Conservation (phyloP, 2,113 vertebrate genomes). For the Glaucidium brasilianum region DNA sequence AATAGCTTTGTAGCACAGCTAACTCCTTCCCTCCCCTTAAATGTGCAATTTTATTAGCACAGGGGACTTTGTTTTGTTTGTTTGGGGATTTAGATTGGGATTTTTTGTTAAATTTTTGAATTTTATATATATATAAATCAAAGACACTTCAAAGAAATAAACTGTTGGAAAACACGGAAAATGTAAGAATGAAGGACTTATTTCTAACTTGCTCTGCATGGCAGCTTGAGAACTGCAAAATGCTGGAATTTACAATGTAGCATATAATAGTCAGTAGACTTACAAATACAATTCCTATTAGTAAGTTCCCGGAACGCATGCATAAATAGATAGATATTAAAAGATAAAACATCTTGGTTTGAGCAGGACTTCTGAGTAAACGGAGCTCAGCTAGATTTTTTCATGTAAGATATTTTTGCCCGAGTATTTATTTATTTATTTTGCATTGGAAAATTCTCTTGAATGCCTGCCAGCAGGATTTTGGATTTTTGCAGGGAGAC, state of each 20-base stretch:
- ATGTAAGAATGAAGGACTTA: constrained; percentile 5
- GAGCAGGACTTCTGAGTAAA: background rate
- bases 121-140: background rate
- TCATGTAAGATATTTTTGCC: background rate
- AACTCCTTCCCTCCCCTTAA: background rate
- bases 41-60: background rate
- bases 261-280: background rate
- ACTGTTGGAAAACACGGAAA: background rate
- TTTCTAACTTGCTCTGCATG: constrained; percentile 3
- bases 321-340: background rate
- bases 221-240: background rate
- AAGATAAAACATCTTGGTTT: background rate
- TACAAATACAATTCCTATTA: constrained; percentile 10
- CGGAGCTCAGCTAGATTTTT: background rate
- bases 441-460: constrained; percentile 2
- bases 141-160: background rate
- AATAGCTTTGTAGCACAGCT: background rate
- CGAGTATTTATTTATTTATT: constrained; percentile 59
- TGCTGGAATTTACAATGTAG: background rate
- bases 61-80: background rate
- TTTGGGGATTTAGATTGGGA: background rate
- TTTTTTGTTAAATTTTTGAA: background rate
- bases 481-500: background rate
- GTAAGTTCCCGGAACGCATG: background rate
- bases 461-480: background rate